Evolutionary conservation across 2,113 vertebrate species (phyloP).

Genomic region (Fukomys damarensis): DNA sequence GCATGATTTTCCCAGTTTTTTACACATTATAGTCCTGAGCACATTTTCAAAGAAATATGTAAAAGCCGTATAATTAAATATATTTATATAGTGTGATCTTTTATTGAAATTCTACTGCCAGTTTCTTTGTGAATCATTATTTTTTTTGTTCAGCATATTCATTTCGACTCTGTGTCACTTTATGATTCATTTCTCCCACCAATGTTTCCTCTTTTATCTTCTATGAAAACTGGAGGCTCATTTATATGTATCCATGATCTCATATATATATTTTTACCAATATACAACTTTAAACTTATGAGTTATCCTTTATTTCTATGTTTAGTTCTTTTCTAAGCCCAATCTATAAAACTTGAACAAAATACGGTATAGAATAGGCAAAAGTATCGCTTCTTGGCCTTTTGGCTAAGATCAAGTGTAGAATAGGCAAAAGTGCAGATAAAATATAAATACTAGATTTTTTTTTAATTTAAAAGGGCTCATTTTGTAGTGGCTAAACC

Average conservation of each 20-base stretch:
- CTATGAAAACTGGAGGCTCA: slow-evolving; percentile 5
- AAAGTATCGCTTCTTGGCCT: too few species aligned
- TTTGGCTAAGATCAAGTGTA: too few species aligned
- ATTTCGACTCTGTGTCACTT: slow-evolving; percentile 14
- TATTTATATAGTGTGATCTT: not conserved
- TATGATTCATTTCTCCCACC: slow-evolving; percentile 74
- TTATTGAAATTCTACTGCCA: slow-evolving; percentile 54
- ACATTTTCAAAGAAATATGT: slow-evolving; percentile 32
- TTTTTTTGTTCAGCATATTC: slow-evolving; percentile 35
- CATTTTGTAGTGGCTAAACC: not conserved
- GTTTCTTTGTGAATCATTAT: slow-evolving; percentile 37
- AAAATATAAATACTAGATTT: not conserved
- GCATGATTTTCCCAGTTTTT: not conserved
- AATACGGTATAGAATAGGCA: not conserved
- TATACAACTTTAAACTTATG: slow-evolving; percentile 31
- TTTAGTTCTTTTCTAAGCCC: not conserved
- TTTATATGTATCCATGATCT: slow-evolving; percentile 55
- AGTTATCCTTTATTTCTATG: not conserved
- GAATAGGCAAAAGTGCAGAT: not conserved
- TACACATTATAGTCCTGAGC: not conserved
- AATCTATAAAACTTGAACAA: not conserved
- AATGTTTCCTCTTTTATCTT: slow-evolving; percentile 68
- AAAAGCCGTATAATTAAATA: not conserved
- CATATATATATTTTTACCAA: slow-evolving; percentile 35
- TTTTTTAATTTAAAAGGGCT: not conserved